Percentiles rank a stretch among this genome's conserved stretches.
These are phyloP conservation scores for Leucoma salicis DNA, from an alignment of 2,888 invertebrate genomes.

Conservation along the genomic window DNA sequence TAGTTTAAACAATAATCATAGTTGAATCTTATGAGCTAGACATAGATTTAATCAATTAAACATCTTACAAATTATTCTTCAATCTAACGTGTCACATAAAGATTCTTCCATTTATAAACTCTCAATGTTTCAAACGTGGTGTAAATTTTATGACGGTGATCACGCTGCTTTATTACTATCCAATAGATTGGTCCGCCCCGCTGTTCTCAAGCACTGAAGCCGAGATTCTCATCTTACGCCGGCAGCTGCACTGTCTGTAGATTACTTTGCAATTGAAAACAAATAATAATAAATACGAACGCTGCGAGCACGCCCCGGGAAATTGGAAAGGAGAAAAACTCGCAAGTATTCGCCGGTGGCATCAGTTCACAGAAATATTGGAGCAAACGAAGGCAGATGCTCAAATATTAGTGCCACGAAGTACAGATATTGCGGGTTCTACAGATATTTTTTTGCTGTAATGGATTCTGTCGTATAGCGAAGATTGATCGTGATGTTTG, in stretches of 20 bases:
- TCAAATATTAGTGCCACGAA: slow-evolving; percentile 61
- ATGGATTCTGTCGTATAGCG: slow-evolving; percentile 18
- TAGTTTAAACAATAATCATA: no score
- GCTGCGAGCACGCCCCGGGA: slow-evolving; percentile 59
- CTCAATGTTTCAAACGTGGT: no score
- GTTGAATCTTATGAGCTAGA: no score
- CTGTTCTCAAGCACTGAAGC: slow-evolving; percentile 13
- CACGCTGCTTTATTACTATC: no score
- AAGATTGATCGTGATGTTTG: slow-evolving; percentile 3
- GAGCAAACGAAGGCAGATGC: slow-evolving; percentile 56
- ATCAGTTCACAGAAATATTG: slow-evolving; percentile 55
- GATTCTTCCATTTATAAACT: no score
- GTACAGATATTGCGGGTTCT: slow-evolving; percentile 32
- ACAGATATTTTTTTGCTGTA: slow-evolving; percentile 23
- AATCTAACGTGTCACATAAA: no score
- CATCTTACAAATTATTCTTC: no score
- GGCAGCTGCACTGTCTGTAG: slow-evolving; percentile 72
- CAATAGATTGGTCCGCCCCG: no score
- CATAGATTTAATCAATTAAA: no score
- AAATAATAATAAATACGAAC: slow-evolving; percentile 77
- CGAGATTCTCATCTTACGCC: slow-evolving; percentile 47
- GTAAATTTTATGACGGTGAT: no score
- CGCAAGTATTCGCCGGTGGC: slow-evolving; percentile 40
- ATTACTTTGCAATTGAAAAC: slow-evolving; percentile 80
- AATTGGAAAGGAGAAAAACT: slow-evolving; percentile 70